phyloP scores from a whole-genome alignment of 2,797 vertebrate species.

The Corythornis leucogaster region DNA sequence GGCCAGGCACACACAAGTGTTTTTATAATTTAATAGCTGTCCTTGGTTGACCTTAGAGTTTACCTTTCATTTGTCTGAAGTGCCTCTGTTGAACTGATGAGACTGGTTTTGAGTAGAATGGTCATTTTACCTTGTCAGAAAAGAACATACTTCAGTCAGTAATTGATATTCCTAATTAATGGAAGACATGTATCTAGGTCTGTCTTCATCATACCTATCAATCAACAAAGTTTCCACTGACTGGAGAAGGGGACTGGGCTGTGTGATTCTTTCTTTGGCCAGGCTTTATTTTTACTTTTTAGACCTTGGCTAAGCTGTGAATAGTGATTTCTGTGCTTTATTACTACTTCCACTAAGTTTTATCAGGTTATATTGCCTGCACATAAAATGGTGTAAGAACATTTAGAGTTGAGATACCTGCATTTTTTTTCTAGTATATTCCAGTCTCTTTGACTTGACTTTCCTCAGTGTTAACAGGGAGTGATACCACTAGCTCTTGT shows the following conservation, averaged over 20 bases:
- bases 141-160: neutral
- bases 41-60: constrained; percentile 25
- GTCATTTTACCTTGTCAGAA: neutral
- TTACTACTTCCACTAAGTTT: neutral
- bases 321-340: neutral
- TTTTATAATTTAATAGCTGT: neutral
- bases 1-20: neutral
- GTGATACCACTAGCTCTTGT: neutral
- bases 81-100: neutral
- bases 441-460: neutral
- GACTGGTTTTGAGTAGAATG: neutral
- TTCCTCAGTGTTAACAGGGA: neutral
- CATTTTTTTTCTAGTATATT: neutral
- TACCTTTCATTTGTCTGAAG: neutral
- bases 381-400: neutral
- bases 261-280: neutral
- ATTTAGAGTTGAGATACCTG: neutral
- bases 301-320: neutral
- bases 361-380: neutral
- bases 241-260: neutral
- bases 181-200: neutral
- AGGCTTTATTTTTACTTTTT: neutral
- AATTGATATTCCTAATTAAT: constrained; percentile 2
- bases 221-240: neutral
- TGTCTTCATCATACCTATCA: neutral